Evolutionary conservation across 2,113 vertebrate genomes (phyloP), one percentile per base, ranked within the genome.

Genomic region (Sinocyclocheilus maitianheensis): DNA sequence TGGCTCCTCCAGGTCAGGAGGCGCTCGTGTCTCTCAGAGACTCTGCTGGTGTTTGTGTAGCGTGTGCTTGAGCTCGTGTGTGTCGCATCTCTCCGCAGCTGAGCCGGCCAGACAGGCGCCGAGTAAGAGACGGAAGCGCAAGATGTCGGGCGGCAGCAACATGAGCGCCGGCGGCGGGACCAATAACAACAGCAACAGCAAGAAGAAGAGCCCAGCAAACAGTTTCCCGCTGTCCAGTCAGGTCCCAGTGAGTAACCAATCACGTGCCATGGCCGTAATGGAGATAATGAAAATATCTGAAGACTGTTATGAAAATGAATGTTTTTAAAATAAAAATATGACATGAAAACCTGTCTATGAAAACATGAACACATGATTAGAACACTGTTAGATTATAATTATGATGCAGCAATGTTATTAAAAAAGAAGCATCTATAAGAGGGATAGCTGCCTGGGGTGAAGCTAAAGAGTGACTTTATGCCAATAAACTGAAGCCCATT

Each of bases 191-290:
- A 99, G 94, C 94, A 98, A 97, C 96, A 98, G 97, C 95, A 99
- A 99, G 96, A 99, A 99, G 96, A 99, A 99, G 93, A 99, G 97
- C 89, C 97, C 98, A 24, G 97, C 97, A 92, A 97, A 97, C 96
- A 99, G 95, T 93, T 99, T 99, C 90, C 96, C 97, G 85, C 97
- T 99, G 94, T 98, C 98, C 97, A 99, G 95, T 96, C 98, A 99
- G 98, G 98, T 99, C 98, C 97, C 97, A 96, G 96, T 97, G 97
- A 98, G 97, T 97, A 96, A 96, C 95, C 37, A 65, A 26, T 67
- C 18, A 75, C 94, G 93, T 7, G 63, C 7, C 13, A 30, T 30
- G 30, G 30, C 30, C 30, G 30, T 30, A 30, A 30, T 30, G 30
- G 30, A 30, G 30, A 30, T 30, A 30, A 30, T 30, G 30, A 30